These are phyloP conservation scores for Agrochola macilenta DNA, from an alignment of 2,888 invertebrate genomes.

Conservation along the genomic window DNA sequence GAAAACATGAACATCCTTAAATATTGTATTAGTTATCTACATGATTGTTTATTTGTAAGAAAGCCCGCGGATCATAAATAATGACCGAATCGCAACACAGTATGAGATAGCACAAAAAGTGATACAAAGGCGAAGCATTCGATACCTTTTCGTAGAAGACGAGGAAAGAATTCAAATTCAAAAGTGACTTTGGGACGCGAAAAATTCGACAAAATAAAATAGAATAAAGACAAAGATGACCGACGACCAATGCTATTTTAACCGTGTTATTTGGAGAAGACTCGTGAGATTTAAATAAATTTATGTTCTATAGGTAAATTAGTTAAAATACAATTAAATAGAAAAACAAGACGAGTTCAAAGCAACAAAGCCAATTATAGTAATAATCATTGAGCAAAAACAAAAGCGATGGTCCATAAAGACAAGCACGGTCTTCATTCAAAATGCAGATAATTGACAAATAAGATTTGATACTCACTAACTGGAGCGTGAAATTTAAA, in stretches of 20 bases:
- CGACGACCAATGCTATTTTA: constrained; percentile 72
- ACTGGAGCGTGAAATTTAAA: constrained; percentile 86
- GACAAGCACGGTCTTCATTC: constrained; percentile 68
- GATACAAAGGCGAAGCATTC: constrained; percentile 90
- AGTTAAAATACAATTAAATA: constrained; percentile 14
- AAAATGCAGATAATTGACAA: constrained; percentile 79
- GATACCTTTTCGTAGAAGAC: constrained; percentile 90
- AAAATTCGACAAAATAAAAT: constrained; percentile 84
- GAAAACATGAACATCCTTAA: constrained; percentile 28
- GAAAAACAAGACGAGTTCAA: constrained; percentile 30
- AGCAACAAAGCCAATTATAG: constrained; percentile 64
- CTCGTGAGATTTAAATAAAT: constrained; percentile 46
- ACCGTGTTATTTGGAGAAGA: constrained; percentile 70
- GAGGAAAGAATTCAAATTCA: constrained; percentile 89
- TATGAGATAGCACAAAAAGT: constrained; percentile 87
- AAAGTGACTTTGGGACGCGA: constrained; percentile 82
- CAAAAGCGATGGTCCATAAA: constrained; percentile 69
- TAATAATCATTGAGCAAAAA: constrained; percentile 68
- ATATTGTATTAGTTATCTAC: constrained; percentile 49
- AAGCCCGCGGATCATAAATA: constrained; percentile 82
- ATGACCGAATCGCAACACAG: constrained; percentile 83
- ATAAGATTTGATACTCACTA: constrained; percentile 83
- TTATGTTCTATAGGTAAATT: constrained; percentile 19
- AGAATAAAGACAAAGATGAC: constrained; percentile 79
- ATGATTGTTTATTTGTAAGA: constrained; percentile 76